Evolutionary conservation across 2,797 vertebrate genomes (phyloP).

Genomic region (Amniataba percoides): DNA sequence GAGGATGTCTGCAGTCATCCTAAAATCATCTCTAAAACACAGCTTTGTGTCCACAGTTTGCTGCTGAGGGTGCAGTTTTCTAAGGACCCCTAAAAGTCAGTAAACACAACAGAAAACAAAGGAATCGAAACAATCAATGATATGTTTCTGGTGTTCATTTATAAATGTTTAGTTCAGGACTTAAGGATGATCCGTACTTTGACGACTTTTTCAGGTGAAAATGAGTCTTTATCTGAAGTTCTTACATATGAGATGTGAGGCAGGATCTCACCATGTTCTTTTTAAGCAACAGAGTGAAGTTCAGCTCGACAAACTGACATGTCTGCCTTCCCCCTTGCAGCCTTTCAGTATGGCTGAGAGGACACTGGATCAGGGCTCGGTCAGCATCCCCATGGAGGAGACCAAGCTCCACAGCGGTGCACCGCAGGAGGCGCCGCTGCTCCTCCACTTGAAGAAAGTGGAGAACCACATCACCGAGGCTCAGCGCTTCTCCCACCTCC

Average conservation of each 20-base stretch:
- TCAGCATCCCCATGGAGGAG: slow-evolving; percentile 94
- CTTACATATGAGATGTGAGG: neutral
- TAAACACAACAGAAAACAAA: slow-evolving; percentile 2
- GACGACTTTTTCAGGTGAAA: neutral
- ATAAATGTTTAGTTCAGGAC: neutral
- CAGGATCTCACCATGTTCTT: neutral
- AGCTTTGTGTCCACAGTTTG: slow-evolving; percentile 19
- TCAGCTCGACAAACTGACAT: neutral
- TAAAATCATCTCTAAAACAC: slow-evolving; percentile 35
- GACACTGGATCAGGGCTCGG: slow-evolving; percentile 84
- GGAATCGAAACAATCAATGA: slow-evolving; percentile 6
- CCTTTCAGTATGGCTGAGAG: slow-evolving; percentile 92
- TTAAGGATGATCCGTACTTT: neutral
- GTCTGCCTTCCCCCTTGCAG: slow-evolving; percentile 65
- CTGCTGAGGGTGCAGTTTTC: slow-evolving; percentile 14
- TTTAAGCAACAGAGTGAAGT: neutral
- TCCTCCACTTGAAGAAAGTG: slow-evolving; percentile 98
- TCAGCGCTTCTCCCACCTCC: slow-evolving; percentile 96
- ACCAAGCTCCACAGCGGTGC: slow-evolving; percentile 85
- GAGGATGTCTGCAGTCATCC: slow-evolving; percentile 47
- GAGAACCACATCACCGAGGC: slow-evolving; percentile 99
- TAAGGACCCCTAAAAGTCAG: slow-evolving; percentile 3
- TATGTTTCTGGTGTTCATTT: neutral
- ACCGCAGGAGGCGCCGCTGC: slow-evolving; percentile 88
- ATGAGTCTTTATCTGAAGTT: neutral